These are phyloP conservation scores for Phoeniculus purpureus DNA, from an alignment of 2,797 vertebrate species.

Conservation along the genomic window DNA sequence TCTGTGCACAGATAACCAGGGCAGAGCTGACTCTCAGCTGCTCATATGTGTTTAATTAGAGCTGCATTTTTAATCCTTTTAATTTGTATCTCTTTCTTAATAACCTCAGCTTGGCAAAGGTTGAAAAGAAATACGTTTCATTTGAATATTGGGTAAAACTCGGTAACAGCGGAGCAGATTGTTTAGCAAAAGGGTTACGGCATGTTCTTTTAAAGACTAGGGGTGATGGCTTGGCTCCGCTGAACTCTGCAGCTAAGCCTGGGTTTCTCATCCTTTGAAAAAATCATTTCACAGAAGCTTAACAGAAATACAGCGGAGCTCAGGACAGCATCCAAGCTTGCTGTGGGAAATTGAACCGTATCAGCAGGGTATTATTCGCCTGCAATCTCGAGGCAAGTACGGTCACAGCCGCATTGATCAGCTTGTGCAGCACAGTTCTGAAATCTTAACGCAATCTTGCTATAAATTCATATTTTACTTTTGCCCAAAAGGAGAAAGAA, in stretches of 20 bases:
- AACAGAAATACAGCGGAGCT: neutral
- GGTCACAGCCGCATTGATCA: neutral
- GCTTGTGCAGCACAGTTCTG: neutral
- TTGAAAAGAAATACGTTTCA: slow-evolving; percentile 60
- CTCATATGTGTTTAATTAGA: slow-evolving; percentile 69
- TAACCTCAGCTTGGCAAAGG: slow-evolving; percentile 64
- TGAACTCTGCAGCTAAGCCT: neutral
- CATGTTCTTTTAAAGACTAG: slow-evolving; percentile 29
- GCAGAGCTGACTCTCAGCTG: slow-evolving; percentile 30
- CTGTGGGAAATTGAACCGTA: neutral
- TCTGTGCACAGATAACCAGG: slow-evolving; percentile 64
- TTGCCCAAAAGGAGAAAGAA: neutral
- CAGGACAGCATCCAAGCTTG: neutral
- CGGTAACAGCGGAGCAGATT: slow-evolving; percentile 44
- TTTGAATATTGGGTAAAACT: slow-evolving; percentile 69
- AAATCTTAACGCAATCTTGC: neutral
- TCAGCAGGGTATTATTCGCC: neutral
- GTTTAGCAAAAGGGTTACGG: slow-evolving; percentile 45
- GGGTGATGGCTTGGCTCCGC: neutral
- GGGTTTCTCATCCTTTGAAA: slow-evolving; percentile 15
- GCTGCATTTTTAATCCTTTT: slow-evolving; percentile 71
- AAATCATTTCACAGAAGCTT: slow-evolving; percentile 24
- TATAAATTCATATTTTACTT: neutral
- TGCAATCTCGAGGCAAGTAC: neutral
- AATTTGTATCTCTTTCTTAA: slow-evolving; percentile 75